phyloP scores from a whole-genome alignment of 2,888 invertebrate genomes.

The Onthophagus sagittarius region DNA sequence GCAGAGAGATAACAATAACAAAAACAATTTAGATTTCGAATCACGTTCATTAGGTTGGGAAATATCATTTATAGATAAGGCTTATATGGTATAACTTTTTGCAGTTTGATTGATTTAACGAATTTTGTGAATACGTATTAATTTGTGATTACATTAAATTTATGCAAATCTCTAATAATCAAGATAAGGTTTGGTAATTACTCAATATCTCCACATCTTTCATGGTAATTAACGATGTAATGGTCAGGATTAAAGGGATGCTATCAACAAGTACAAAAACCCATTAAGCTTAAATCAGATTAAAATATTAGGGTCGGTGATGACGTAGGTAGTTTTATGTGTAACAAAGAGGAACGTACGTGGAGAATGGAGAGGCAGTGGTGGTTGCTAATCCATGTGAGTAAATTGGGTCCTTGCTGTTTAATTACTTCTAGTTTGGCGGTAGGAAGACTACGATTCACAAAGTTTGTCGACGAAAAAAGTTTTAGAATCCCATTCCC shows the following conservation, averaged over 20 bases:
- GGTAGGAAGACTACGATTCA: not conserved
- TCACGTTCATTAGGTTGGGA: no score
- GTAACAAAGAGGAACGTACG: not conserved
- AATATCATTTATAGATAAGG: no score
- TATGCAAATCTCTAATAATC: not conserved
- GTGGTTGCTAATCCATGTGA: not conserved
- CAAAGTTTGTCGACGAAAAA: not conserved
- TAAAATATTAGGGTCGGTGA: conserved; percentile 9
- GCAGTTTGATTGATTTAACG: no score
- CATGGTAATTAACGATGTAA: not conserved
- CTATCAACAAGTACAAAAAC: conserved; percentile 11
- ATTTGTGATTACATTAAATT: not conserved
- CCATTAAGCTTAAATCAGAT: conserved; percentile 3
- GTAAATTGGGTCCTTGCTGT: not conserved
- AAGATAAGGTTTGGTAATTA: not conserved
- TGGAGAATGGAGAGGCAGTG: not conserved
- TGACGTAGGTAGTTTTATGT: not conserved
- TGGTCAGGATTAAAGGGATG: not conserved
- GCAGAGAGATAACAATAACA: no score
- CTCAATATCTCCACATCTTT: not conserved
- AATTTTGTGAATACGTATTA: no score
- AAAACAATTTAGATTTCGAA: no score
- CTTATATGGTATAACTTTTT: no score
- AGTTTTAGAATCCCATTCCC: not conserved
- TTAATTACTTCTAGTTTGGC: not conserved